Conservation (phyloP, 23 tunicate genomes). For the Aplidium turbinatum region DNA sequence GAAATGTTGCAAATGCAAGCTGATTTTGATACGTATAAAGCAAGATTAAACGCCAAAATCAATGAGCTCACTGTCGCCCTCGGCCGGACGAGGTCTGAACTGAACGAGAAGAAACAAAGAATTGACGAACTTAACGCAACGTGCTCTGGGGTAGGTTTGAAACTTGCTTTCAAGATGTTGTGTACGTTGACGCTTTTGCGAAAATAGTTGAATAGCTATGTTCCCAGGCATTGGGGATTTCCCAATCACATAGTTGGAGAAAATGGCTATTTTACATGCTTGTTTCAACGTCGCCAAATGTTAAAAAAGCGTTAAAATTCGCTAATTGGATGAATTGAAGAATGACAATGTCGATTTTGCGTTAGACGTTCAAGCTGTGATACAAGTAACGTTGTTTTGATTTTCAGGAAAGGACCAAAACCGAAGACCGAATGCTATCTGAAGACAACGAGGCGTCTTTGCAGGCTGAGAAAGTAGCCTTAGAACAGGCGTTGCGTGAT, state of each 20-base stretch:
- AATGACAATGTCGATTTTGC: no score
- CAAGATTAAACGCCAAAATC: conserved; percentile 60
- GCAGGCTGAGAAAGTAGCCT: conserved; percentile 52
- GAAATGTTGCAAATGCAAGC: conserved; percentile 91
- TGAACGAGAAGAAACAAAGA: conserved; percentile 53
- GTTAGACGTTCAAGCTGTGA: no score
- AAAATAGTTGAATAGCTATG: no score
- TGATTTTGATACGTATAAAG: conserved; percentile 73
- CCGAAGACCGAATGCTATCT: conserved; percentile 25
- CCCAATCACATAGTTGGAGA: no score
- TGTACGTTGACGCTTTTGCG: no score
- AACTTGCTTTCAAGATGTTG: background rate
- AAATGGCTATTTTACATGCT: no score
- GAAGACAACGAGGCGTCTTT: conserved; percentile 55
- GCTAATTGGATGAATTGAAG: no score
- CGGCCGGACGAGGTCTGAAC: conserved; percentile 53
- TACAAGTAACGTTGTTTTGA: no score
- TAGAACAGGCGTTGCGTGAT: conserved; percentile 89
- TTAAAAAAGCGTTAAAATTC: no score
- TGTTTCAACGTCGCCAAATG: no score
- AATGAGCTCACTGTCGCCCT: conserved; percentile 77
- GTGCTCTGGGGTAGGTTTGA: no score
- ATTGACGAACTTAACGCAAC: conserved; percentile 42
- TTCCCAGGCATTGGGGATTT: no score
- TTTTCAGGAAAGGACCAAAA: conserved; percentile 55